These are phyloP conservation scores for Regulus satrapa DNA, from an alignment of 2,113 vertebrate genomes.

Conservation along the genomic window DNA sequence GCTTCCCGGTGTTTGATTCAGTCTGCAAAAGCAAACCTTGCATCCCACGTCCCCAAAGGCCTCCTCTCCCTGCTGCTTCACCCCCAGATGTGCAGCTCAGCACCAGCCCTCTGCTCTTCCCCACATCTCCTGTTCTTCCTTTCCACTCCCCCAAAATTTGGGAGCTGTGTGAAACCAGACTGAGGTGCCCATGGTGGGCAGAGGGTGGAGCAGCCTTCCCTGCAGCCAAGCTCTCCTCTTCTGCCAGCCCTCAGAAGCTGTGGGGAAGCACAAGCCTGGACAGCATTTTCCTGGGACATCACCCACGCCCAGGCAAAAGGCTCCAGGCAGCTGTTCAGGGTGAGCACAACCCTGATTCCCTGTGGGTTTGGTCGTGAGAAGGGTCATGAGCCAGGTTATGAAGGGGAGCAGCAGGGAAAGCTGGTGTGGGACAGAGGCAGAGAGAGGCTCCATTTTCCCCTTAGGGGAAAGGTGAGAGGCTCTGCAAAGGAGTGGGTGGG, in stretches of 20 bases:
- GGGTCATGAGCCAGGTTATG: accelerated
- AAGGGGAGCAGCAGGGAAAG: background rate
- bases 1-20: background rate
- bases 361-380: background rate
- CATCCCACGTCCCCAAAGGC: background rate
- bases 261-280: background rate
- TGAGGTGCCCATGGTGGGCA: accelerated
- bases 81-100: background rate
- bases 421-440: background rate
- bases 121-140: accelerated
- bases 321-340: background rate
- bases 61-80: background rate
- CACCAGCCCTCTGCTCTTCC: background rate
- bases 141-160: background rate
- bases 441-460: background rate
- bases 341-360: background rate
- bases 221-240: background rate
- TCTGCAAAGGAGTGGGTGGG: background rate
- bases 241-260: background rate
- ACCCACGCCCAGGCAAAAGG: background rate
- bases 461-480: background rate
- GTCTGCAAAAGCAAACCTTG: constrained; percentile 17
- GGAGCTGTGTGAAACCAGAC: background rate
- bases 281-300: background rate
- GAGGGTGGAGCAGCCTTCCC: background rate